A percentile compares a stretch with the other conserved stretches of the same genome.
phyloP scores from a whole-genome alignment of 2,888 invertebrate genomes.

The Philopedon plagiatum region DNA sequence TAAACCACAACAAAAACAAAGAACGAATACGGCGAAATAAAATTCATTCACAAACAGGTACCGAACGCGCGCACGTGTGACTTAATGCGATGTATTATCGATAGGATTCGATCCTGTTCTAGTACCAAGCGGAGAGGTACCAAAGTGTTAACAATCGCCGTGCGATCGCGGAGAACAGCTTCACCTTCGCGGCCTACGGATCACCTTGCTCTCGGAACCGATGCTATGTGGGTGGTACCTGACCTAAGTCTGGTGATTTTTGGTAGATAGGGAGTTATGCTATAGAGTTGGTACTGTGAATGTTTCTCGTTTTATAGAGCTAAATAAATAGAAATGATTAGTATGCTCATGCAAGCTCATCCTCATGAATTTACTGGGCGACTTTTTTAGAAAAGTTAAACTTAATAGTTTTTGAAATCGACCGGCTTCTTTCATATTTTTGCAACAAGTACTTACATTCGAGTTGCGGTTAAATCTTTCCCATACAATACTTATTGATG shows the following conservation, averaged over 20 bases:
- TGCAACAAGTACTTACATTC: too few species aligned
- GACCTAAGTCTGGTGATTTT: slow-evolving; percentile 41
- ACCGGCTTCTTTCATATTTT: too few species aligned
- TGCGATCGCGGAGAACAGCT: slow-evolving; percentile 48
- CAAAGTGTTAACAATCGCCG: slow-evolving; percentile 49
- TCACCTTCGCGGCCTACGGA: slow-evolving; percentile 51
- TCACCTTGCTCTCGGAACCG: slow-evolving; percentile 50
- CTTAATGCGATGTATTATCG: slow-evolving; percentile 43
- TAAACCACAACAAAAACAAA: slow-evolving; percentile 27
- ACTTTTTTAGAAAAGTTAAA: too few species aligned
- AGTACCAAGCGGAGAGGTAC: slow-evolving; percentile 45
- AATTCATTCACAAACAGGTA: slow-evolving; percentile 41
- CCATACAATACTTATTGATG: too few species aligned
- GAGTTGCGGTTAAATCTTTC: too few species aligned
- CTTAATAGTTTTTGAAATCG: too few species aligned
- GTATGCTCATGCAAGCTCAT: too few species aligned
- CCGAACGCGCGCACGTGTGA: slow-evolving; percentile 45
- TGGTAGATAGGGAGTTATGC: slow-evolving; percentile 26
- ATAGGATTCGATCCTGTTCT: slow-evolving; percentile 48
- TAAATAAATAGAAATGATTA: too few species aligned
- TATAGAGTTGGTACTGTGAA: neutral
- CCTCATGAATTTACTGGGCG: too few species aligned
- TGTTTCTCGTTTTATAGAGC: too few species aligned
- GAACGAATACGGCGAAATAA: slow-evolving; percentile 30
- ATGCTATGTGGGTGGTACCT: slow-evolving; percentile 45